Evolutionary conservation across 1,140 invertebrate genomes (phyloP).

Genomic region (Teleopsis dalmanni): DNA sequence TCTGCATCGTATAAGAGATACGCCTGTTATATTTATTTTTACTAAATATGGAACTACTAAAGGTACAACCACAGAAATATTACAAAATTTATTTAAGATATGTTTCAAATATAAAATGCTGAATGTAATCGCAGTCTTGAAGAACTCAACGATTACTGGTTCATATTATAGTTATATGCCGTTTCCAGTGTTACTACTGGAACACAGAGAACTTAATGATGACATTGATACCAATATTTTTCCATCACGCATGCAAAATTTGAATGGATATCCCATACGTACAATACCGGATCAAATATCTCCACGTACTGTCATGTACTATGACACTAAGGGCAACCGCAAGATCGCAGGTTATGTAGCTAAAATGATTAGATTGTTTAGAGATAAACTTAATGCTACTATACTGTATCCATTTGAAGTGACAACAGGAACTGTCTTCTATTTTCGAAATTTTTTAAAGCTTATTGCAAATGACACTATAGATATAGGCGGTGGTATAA

Average conservation of each 20-base stretch:
- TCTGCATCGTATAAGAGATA: too few relatives aligned
- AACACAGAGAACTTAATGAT: background rate
- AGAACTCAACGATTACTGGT: background rate
- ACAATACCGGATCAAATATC: constrained; percentile 5
- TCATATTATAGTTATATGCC: background rate
- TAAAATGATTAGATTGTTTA: constrained; percentile 1
- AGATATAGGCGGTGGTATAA: constrained; percentile 1
- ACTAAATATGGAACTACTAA: too few relatives aligned
- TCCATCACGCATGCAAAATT: background rate
- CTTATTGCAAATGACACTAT: background rate
- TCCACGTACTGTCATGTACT: constrained; percentile 2
- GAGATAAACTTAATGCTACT: background rate
- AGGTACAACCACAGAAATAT: too few relatives aligned
- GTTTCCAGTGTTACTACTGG: background rate
- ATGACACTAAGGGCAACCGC: background rate
- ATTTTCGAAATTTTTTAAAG: constrained; percentile 1
- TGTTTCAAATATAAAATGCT: background rate
- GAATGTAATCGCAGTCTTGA: background rate
- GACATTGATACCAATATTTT: background rate
- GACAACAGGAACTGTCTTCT: background rate
- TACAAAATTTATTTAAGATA: background rate
- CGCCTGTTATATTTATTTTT: too few relatives aligned
- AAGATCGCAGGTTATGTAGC: constrained; percentile 1
- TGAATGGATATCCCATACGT: background rate
- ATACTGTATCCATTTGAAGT: background rate